Percentiles rank a stretch among this genome's conserved stretches.
Conservation (phyloP, 1,140 invertebrate species). For the Drosophila pruinosa region DNA sequence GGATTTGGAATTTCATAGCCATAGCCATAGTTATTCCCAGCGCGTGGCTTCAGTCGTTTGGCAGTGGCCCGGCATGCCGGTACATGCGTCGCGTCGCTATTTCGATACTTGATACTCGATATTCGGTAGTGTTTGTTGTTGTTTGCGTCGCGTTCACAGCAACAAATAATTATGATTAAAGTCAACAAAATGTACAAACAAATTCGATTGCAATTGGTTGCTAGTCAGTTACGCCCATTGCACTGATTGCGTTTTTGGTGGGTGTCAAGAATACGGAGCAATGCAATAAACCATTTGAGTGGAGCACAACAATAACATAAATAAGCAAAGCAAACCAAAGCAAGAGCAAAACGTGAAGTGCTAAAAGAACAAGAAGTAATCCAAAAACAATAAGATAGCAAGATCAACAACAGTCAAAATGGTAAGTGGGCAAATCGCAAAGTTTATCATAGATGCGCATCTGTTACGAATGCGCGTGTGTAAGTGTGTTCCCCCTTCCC, state of each 20-base stretch:
- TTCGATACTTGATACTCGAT: conserved; percentile 1
- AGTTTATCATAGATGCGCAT: conserved; percentile 34
- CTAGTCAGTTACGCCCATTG: conserved; percentile 22
- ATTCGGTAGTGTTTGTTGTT: conserved; percentile 14
- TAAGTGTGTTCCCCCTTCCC: background rate
- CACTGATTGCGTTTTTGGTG: conserved; percentile 19
- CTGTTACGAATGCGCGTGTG: background rate
- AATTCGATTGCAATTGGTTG: conserved; percentile 8
- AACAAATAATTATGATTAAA: conserved; percentile 24
- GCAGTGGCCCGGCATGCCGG: conserved; percentile 69
- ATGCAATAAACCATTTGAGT: conserved; percentile 23
- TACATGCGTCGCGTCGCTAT: conserved; percentile 45
- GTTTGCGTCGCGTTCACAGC: conserved; percentile 28
- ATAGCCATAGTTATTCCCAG: conserved; percentile 21
- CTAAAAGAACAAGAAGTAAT: background rate
- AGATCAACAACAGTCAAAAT: conserved; percentile 26
- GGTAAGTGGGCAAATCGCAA: conserved; percentile 47
- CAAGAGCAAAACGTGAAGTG: background rate
- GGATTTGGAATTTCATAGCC: conserved; percentile 54
- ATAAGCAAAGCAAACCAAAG: conserved; percentile 4
- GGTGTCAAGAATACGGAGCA: conserved; percentile 28
- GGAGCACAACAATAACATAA: conserved; percentile 1
- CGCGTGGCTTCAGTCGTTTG: conserved; percentile 61
- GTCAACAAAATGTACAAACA: conserved; percentile 19
- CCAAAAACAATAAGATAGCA: background rate